These are phyloP conservation scores for Mythimna pallens DNA, from an alignment of 2,888 invertebrate genomes.

Conservation along the genomic window DNA sequence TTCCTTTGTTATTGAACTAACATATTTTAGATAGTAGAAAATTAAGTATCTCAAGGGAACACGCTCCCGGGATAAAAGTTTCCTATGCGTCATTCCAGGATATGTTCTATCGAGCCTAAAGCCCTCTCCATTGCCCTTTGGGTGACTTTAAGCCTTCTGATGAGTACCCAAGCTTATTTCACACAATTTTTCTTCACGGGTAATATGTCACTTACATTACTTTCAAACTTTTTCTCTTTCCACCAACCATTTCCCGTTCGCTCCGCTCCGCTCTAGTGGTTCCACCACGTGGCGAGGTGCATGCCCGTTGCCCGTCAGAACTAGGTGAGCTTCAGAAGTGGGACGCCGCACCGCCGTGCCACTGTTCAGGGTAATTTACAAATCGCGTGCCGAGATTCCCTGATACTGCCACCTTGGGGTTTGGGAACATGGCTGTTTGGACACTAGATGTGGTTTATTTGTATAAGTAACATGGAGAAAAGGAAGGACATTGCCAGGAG, in stretches of 20 bases:
- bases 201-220: neutral
- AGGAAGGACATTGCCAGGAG: too few relatives aligned
- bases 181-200: too few relatives aligned
- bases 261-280: conserved; percentile 11
- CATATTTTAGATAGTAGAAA: too few relatives aligned
- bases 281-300: conserved; percentile 43
- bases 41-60: too few relatives aligned
- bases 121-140: too few relatives aligned
- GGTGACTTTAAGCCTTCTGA: too few relatives aligned
- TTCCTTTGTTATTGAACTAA: too few relatives aligned
- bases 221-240: neutral
- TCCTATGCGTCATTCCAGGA: too few relatives aligned
- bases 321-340: conserved; percentile 56
- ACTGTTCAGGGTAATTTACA: conserved; percentile 72
- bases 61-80: too few relatives aligned
- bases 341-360: conserved; percentile 42
- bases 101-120: too few relatives aligned
- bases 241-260: neutral
- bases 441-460: conserved; percentile 29
- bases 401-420: conserved; percentile 53
- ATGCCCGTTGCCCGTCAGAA: conserved; percentile 47
- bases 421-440: neutral
- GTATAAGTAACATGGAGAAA: neutral
- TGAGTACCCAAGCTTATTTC: too few relatives aligned
- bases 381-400: conserved; percentile 76